Evolutionary conservation across 2,797 vertebrate species (phyloP).

Genomic region (Taeniopygia guttata): DNA sequence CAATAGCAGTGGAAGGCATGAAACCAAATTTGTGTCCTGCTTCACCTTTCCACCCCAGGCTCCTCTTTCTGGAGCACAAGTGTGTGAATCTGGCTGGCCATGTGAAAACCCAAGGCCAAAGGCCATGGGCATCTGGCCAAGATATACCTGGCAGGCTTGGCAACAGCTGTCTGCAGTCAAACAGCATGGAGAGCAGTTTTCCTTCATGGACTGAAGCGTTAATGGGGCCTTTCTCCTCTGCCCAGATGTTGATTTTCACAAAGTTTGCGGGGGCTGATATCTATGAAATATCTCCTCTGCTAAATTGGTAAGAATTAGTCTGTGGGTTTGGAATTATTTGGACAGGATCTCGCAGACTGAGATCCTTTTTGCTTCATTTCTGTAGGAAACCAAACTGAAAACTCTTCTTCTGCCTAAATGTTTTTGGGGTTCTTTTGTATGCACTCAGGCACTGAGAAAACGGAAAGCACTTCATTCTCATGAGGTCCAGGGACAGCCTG

Average conservation of each 20-base stretch:
- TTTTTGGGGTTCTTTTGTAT: neutral
- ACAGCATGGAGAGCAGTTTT: neutral
- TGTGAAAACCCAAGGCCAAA: neutral
- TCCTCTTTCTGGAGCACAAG: neutral
- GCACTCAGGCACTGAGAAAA: neutral
- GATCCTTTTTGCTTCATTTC: neutral
- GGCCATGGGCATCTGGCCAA: neutral
- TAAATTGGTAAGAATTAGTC: neutral
- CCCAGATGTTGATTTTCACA: neutral
- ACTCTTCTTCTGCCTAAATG: neutral
- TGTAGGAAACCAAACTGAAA: neutral
- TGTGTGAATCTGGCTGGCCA: neutral
- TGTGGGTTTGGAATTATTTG: neutral
- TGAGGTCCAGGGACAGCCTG: neutral
- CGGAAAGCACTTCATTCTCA: neutral
- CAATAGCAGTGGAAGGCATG: neutral
- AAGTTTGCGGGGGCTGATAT: neutral
- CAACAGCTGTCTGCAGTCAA: neutral
- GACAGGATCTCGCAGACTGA: neutral
- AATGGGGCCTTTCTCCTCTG: neutral
- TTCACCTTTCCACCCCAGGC: neutral
- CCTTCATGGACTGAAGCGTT: neutral
- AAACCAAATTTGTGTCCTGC: neutral
- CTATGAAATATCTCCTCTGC: neutral
- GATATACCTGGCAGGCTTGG: neutral